These are phyloP conservation scores for Volucella inflata DNA, from an alignment of 2,888 invertebrate genomes.

Conservation along the genomic window DNA sequence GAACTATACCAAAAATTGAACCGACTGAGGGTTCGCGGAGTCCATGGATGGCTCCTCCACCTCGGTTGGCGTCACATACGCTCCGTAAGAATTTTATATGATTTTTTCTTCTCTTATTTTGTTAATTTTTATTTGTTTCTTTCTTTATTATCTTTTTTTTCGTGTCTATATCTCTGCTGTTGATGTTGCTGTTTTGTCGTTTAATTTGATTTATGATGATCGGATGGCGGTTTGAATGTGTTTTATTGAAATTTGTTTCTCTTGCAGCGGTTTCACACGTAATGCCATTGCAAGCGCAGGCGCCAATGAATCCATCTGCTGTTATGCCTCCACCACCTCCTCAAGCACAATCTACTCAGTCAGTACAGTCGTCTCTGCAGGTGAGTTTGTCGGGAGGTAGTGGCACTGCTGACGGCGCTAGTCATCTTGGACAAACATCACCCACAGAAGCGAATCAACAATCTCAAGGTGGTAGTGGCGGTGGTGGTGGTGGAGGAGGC, in stretches of 20 bases:
- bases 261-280: constrained; percentile 82
- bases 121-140: constrained; percentile 60
- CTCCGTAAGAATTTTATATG: constrained; percentile 84
- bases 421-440: constrained; percentile 80
- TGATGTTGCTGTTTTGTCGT: constrained; percentile 32
- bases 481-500: constrained; percentile 77
- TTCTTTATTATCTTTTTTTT: constrained; percentile 36
- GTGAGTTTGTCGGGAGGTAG: constrained; percentile 71
- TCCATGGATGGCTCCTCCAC: constrained; percentile 83
- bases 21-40: constrained; percentile 82
- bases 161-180: constrained; percentile 42
- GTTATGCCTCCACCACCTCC: constrained; percentile 82
- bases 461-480: constrained; percentile 76
- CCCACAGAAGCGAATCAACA: constrained; percentile 79
- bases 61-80: constrained; percentile 81
- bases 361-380: constrained; percentile 68
- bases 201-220: constrained; percentile 33
- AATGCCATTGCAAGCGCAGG: constrained; percentile 81
- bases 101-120: constrained; percentile 72
- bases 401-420: constrained; percentile 76
- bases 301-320: constrained; percentile 81
- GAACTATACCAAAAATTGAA: constrained; percentile 84
- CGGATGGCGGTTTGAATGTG: not conserved
- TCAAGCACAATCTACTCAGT: constrained; percentile 81
- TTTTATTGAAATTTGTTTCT: constrained; percentile 19